phyloP scores from a whole-genome alignment of 2,113 vertebrate species.

The Vimba vimba region DNA sequence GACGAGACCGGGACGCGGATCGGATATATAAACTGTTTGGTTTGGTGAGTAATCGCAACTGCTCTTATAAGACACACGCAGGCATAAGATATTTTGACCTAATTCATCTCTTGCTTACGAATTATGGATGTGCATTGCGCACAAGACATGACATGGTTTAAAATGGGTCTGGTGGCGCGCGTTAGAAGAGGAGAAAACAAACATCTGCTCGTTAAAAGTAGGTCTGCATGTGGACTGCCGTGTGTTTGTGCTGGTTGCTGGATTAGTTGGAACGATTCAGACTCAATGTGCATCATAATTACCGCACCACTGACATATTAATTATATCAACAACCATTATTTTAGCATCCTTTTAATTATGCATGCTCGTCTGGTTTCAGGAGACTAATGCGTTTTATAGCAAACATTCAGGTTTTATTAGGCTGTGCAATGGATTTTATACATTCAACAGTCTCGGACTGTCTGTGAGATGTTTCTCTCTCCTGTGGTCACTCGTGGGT shows the following conservation, averaged over 20 bases:
- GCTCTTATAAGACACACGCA: neutral
- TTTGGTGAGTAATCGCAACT: slow-evolving; percentile 44
- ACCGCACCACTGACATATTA: neutral
- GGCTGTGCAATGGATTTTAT: neutral
- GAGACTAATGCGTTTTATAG: neutral
- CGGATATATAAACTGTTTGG: neutral
- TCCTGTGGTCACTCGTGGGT: slow-evolving; percentile 8
- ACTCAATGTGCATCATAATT: neutral
- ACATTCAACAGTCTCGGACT: neutral
- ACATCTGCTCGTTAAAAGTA: slow-evolving; percentile 50
- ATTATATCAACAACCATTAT: neutral
- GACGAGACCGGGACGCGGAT: neutral
- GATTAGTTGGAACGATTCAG: neutral
- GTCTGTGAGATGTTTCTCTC: neutral
- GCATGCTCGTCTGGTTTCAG: neutral
- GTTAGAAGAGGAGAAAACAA: slow-evolving; percentile 20
- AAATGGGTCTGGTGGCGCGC: neutral
- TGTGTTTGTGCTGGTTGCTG: slow-evolving; percentile 9
- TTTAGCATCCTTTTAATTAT: neutral
- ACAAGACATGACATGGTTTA: slow-evolving; percentile 14
- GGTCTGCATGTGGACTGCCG: neutral
- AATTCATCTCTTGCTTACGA: slow-evolving; percentile 35
- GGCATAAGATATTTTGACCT: slow-evolving; percentile 15
- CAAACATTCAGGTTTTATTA: neutral
- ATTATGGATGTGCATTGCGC: slow-evolving; percentile 34